Conservation (phyloP, 2,797 vertebrate species). For the Saxicola maurus region DNA sequence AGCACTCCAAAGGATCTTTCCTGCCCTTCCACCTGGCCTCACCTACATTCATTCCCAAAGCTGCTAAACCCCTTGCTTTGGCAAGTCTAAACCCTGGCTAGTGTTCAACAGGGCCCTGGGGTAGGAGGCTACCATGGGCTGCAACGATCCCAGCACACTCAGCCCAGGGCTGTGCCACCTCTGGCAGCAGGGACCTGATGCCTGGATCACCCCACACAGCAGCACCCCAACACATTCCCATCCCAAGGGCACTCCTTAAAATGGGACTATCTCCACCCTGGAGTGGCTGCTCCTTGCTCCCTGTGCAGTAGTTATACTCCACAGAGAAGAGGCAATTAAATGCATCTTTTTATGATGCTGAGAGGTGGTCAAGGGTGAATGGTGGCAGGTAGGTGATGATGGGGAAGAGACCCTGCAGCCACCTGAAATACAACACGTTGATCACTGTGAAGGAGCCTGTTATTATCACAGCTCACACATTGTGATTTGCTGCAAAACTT, state of each 20-base stretch:
- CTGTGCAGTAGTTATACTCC: neutral
- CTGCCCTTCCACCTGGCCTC: neutral
- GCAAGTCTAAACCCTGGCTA: neutral
- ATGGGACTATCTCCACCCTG: neutral
- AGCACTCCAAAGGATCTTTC: neutral
- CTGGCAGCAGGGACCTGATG: neutral
- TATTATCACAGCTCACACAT: neutral
- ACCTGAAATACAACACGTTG: neutral
- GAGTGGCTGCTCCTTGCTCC: neutral
- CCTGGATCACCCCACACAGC: neutral
- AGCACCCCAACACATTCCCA: neutral
- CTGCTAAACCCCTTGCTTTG: neutral
- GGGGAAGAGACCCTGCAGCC: neutral
- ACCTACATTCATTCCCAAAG: neutral
- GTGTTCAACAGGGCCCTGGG: neutral
- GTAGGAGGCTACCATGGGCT: neutral
- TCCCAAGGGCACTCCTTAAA: neutral
- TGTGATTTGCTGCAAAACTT: constrained; percentile 13
- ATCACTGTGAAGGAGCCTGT: neutral
- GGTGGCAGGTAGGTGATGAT: neutral
- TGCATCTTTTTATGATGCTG: neutral
- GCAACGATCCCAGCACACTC: neutral
- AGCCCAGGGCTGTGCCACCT: neutral
- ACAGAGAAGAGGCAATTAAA: neutral
- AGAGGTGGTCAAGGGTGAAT: neutral